Percentiles rank a stretch among this genome's conserved stretches.
Evolutionary conservation across 2,797 vertebrate species (phyloP).

Genomic region (Eulemur mongoz): DNA sequence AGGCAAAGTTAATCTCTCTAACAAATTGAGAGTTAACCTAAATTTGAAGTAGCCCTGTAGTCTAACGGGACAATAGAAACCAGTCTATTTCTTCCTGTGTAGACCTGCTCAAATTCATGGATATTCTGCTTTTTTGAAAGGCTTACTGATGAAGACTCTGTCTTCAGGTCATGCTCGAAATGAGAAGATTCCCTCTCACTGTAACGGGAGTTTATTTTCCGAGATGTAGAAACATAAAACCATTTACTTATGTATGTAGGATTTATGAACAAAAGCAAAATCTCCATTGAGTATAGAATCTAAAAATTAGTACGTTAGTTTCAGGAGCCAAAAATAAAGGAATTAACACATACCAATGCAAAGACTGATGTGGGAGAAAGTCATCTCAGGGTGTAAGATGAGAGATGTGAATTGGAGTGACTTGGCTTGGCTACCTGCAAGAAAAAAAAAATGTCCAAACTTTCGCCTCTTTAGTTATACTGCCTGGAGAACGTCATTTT

Average conservation of each 20-base stretch:
- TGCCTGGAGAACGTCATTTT: background rate
- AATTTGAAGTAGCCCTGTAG: background rate
- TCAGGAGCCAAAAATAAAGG: slow-evolving; percentile 5
- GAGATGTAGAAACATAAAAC: background rate
- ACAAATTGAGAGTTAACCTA: background rate
- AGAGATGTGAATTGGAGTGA: background rate
- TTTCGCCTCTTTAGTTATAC: background rate
- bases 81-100: background rate
- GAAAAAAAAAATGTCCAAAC: background rate
- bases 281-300: background rate
- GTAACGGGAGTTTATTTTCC: background rate
- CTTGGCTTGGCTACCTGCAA: background rate
- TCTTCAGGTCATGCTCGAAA: slow-evolving; percentile 13
- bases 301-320: background rate
- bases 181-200: background rate
- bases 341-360: background rate
- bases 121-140: background rate
- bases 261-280: slow-evolving; percentile 10
- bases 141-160: background rate
- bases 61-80: background rate
- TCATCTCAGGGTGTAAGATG: background rate
- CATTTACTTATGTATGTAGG: background rate
- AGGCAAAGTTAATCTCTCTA: background rate
- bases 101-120: background rate
- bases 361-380: background rate